These are phyloP conservation scores for Phocides pigmalion DNA, from an alignment of 1,140 invertebrate genomes.

Conservation along the genomic window DNA sequence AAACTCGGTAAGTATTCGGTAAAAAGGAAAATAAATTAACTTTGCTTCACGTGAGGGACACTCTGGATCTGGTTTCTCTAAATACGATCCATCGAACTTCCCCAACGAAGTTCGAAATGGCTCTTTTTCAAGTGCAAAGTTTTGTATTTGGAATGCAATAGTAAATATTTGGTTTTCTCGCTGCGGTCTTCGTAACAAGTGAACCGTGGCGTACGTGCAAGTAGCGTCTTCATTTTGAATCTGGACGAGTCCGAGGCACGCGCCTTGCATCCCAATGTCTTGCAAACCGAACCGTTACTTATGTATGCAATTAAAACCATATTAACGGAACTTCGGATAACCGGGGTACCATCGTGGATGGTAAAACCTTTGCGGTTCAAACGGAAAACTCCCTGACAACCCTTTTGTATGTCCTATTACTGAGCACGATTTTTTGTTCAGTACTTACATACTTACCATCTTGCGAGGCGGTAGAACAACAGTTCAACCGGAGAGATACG, in stretches of 20 bases:
- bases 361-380: too few relatives aligned
- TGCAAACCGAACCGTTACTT: conserved; percentile 27
- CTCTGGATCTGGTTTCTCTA: conserved; percentile 53
- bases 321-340: conserved; percentile 59
- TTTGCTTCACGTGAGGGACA: conserved; percentile 50
- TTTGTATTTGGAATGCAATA: conserved; percentile 67
- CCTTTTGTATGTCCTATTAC: too few relatives aligned
- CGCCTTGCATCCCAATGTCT: conserved; percentile 61
- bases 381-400: too few relatives aligned
- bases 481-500: too few relatives aligned
- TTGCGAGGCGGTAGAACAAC: too few relatives aligned
- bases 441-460: too few relatives aligned
- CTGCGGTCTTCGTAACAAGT: conserved; percentile 65
- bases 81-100: conserved; percentile 56
- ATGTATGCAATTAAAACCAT: conserved; percentile 68
- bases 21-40: conserved; percentile 66
- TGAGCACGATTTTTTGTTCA: too few relatives aligned
- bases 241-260: conserved; percentile 47
- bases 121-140: conserved; percentile 67
- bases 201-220: conserved; percentile 61
- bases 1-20: conserved; percentile 54
- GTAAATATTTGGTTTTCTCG: conserved; percentile 70
- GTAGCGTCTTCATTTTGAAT: conserved; percentile 57
- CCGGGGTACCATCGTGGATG: too few relatives aligned
- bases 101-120: conserved; percentile 59